phyloP scores from a whole-genome alignment of 1,140 invertebrate genomes.

The Trichonephila clavipes region DNA sequence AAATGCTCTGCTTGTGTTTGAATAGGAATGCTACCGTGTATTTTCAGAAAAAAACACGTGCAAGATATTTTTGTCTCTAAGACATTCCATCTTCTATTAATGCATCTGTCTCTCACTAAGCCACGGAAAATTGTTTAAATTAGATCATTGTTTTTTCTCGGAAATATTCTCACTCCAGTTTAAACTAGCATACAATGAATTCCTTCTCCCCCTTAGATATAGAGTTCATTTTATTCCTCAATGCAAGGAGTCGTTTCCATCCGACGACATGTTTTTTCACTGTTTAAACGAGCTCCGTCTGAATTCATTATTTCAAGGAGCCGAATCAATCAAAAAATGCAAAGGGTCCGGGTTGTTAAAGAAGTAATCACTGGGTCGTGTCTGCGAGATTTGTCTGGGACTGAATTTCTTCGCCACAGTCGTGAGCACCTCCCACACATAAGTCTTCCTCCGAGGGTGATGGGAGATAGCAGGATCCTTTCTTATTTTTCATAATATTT shows the following conservation, averaged over 20 bases:
- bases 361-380: neutral
- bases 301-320: constrained; percentile 1
- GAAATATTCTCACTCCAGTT: neutral
- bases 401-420: neutral
- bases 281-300: neutral
- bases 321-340: neutral
- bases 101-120: no score
- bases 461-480: no score
- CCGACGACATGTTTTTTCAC: neutral
- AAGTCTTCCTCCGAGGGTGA: no score
- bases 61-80: no score
- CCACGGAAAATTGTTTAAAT: neutral
- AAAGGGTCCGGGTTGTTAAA: neutral
- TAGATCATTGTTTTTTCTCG: neutral
- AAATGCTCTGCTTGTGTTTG: no score
- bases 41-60: no score
- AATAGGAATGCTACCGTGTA: no score
- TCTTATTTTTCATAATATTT: rapidly evolving
- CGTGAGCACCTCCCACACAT: neutral
- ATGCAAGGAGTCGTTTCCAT: neutral
- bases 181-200: neutral
- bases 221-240: neutral
- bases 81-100: no score
- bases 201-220: neutral
- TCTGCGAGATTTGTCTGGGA: neutral